Evolutionary conservation across 2,113 vertebrate genomes (phyloP).

Genomic region (Gopherus flavomarginatus): DNA sequence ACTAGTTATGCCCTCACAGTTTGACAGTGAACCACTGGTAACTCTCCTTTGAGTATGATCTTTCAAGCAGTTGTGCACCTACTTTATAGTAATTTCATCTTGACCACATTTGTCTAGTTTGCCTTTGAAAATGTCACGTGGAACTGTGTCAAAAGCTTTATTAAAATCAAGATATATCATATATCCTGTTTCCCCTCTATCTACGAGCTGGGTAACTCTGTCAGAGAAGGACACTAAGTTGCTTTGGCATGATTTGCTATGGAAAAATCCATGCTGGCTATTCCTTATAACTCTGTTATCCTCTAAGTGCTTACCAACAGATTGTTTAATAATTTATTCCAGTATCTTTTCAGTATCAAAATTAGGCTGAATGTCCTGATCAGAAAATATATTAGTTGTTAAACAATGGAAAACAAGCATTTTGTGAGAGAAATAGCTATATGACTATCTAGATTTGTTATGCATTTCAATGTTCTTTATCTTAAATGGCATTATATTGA

Average conservation of each 20-base stretch:
- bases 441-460: no score
- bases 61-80: background rate
- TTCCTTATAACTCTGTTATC: background rate
- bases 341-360: background rate
- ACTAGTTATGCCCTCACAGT: background rate
- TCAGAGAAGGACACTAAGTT: background rate
- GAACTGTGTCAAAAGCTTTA: background rate
- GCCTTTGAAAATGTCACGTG: background rate
- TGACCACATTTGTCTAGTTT: background rate
- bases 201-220: background rate
- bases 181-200: background rate
- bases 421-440: no score
- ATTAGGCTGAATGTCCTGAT: background rate
- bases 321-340: background rate
- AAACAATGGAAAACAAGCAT: no score
- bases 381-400: background rate
- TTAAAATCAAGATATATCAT: background rate
- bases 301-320: background rate
- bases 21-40: background rate
- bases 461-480: no score
- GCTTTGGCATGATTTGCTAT: background rate
- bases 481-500: no score
- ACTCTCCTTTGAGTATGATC: background rate
- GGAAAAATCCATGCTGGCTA: background rate
- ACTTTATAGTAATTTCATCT: background rate